Evolutionary conservation across 1,140 invertebrate species (phyloP).

Genomic region (Diploscapter pachys): DNA sequence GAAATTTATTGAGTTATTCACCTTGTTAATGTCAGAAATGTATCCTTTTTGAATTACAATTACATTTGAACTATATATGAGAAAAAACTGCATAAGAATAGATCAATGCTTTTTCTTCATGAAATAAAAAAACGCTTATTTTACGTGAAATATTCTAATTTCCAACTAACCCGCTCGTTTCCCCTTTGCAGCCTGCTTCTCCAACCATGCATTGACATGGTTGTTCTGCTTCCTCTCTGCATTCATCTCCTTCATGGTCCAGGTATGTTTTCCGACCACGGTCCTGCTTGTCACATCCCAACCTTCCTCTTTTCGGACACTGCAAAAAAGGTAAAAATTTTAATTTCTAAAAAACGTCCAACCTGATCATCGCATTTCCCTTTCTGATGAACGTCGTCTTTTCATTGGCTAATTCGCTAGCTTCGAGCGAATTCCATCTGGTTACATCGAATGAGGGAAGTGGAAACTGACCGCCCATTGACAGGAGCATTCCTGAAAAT

Average conservation of each 20-base stretch:
- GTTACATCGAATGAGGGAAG: constrained; percentile 48
- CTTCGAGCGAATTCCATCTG: constrained; percentile 49
- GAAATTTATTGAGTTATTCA: no score
- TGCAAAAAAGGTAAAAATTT: not conserved
- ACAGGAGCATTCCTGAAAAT: constrained; percentile 41
- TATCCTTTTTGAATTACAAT: no score
- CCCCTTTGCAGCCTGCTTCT: constrained; percentile 27
- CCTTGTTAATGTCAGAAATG: no score
- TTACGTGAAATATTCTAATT: no score
- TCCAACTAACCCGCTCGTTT: constrained; percentile 2
- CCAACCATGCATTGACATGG: constrained; percentile 37
- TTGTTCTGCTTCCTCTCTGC: constrained; percentile 22
- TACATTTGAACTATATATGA: no score
- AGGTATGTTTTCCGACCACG: constrained; percentile 33
- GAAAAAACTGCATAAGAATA: no score
- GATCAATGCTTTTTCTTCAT: no score
- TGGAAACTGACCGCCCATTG: constrained; percentile 42
- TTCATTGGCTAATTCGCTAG: constrained; percentile 2
- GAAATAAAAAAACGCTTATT: no score
- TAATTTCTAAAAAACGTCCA: not conserved
- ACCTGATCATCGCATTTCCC: constrained; percentile 40
- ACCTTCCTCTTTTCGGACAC: constrained; percentile 21
- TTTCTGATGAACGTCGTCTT: constrained; percentile 36
- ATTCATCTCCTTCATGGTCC: constrained; percentile 24
- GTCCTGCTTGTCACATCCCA: constrained; percentile 28